Evolutionary conservation across 2,797 vertebrate genomes (phyloP), one percentile per base, ranked within the genome.

Genomic region (Taenioides sp.): DNA sequence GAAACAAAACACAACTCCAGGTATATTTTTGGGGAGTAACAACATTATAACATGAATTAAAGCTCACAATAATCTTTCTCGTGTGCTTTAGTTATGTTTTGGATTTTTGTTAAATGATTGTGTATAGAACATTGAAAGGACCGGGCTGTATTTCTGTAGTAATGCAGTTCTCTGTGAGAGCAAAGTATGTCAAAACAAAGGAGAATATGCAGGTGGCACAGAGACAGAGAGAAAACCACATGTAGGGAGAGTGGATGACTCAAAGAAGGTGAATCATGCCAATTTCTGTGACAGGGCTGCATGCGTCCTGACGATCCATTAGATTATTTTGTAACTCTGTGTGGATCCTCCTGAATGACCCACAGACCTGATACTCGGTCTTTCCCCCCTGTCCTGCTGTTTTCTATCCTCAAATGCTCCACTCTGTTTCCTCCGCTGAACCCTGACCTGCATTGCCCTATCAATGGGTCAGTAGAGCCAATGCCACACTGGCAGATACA

Each of bases 401-500:
- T 72, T 65, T 20, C 78, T 86, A 82, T 86, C 77, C 86, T 85
- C 67, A 31, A 70, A 69, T 73, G 74, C 79, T 83, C 76, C 62
- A 69, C 16, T 72, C 61, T 47, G 57, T 75, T 70, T 78, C 76
- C 66, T 76, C 77, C 68, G 69, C 10, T 86, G 80, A 83, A 78
- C 76, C 57, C 77, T 75, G 67, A 40, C 27, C 72, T 86, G 69
- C 79, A 68, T 47, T 47, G 43, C 43, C 75, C 75, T 89, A 89
- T 91, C 88, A 83, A 80, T 72, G n/a, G 61, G 71, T 81, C 74
- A 75, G 52, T 67, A 37, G 10, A 84, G 91, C 92, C 91, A 91
- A 91, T 89, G 84, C 94, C 93, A 87, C 92, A 93, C 80, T 70
- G 71, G 78, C 78, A 78, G 80, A 86, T 84, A 70, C 67, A 28